These are phyloP conservation scores for Eupithecia subfuscata DNA, from an alignment of 2,888 invertebrate genomes.

Conservation along the genomic window DNA sequence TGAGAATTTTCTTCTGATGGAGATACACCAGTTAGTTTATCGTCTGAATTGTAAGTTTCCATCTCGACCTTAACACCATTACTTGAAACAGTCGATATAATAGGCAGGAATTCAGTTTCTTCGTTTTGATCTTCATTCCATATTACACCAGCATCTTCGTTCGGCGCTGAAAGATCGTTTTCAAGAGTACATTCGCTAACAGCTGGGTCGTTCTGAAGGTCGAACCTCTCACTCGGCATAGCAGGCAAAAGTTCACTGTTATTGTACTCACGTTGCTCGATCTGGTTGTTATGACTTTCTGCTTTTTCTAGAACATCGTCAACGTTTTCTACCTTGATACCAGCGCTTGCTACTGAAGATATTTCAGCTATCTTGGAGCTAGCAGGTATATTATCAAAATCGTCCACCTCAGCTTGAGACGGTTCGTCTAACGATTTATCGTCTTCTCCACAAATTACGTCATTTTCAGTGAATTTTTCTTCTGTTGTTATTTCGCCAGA, in stretches of 20 bases:
- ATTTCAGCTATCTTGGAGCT: conserved; percentile 20
- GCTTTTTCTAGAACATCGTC: conserved; percentile 14
- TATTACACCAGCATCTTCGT: neutral
- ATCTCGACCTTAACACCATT: conserved; percentile 28
- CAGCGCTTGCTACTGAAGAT: conserved; percentile 23
- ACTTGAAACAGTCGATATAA: conserved; percentile 27
- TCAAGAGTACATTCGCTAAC: neutral
- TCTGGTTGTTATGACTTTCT: neutral
- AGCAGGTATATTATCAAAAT: neutral
- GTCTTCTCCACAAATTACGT: neutral
- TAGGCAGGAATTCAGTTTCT: conserved; percentile 16
- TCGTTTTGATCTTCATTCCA: conserved; percentile 5
- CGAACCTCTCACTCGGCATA: conserved; percentile 18
- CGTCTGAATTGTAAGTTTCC: conserved; percentile 1
- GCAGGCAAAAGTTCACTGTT: conserved; percentile 20
- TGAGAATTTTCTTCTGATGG: neutral
- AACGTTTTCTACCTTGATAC: conserved; percentile 29
- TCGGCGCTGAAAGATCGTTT: neutral
- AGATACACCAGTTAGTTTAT: neutral
- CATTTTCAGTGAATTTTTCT: neutral
- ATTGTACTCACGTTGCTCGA: neutral
- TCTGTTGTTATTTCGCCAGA: neutral
- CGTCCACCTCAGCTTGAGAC: neutral
- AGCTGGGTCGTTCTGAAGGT: conserved; percentile 21
- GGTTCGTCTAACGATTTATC: neutral